Evolutionary conservation across 2,888 invertebrate species (phyloP), one percentile per base, ranked within the genome.

Genomic region (Ctena decussata): DNA sequence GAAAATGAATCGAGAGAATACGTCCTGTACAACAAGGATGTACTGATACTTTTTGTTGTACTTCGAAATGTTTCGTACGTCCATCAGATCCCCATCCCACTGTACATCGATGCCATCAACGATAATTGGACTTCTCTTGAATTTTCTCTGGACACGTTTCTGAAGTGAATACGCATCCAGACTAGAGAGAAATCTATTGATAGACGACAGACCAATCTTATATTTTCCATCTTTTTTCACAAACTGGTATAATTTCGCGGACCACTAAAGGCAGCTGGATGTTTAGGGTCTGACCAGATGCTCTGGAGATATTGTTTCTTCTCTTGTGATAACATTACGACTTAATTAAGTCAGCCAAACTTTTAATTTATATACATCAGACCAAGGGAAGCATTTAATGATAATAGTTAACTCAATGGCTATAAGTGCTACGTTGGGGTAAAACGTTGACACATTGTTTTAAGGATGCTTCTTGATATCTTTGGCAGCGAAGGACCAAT

Each of bases 1-100:
- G 37, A 72, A 80, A 27, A 84, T 30, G 57, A 69, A 80, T 53
- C 80, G 35, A 0, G 84, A 80, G 53, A 84, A 84, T 1, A 84
- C 70, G 39, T 84, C 80, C 39, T 73, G 65, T 21, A 77, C 21
- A 15, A 84, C 77, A 18, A 80, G 44, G 8, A 80, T 65, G 37
- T 77, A 80, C 65, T 80, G 76, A 65, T 65, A n/a, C 5, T 53
- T 69, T 30, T 80, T 32, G 27, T 80, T 84, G 27, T 39, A 71
- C 32, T 76, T 73, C 1, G 73, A 44, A 39, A 84, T 37, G 32
- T 72, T 73, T 35, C 41, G 46, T 0, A 77, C 35, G 60, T 71
- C 44, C 35, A 35, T 27, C 32, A 65, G 65, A 35, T 65, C 65
- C 18, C 6, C 35, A 65, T 65, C 65, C 65, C 65, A 65, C 21